phyloP scores from a whole-genome alignment of 2,888 invertebrate genomes.

The Cheilosia grossa region DNA sequence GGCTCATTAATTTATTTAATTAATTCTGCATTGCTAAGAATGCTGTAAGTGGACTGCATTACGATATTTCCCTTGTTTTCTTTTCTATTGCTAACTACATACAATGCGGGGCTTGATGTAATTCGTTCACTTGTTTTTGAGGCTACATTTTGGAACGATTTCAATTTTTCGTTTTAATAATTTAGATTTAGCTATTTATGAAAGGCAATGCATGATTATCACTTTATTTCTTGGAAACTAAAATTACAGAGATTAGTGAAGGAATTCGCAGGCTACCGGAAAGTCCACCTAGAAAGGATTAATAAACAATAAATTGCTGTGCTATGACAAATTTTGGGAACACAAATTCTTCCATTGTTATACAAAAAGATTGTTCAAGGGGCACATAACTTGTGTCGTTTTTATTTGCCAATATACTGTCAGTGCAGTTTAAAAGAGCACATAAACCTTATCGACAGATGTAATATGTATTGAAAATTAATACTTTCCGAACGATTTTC shows the following conservation, averaged over 20 bases:
- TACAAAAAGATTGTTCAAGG: too few species aligned
- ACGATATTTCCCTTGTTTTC: constrained; percentile 2
- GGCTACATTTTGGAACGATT: constrained; percentile 39
- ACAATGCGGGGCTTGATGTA: constrained; percentile 37
- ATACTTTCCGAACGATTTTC: too few species aligned
- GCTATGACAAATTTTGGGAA: too few species aligned
- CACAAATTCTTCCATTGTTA: too few species aligned
- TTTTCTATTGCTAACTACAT: constrained; percentile 39
- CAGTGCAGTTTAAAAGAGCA: too few species aligned
- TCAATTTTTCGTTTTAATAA: constrained; percentile 18
- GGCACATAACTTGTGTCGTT: too few species aligned
- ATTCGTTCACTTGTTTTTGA: constrained; percentile 14
- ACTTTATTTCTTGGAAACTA: background rate
- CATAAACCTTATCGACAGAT: too few species aligned
- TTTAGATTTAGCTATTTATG: background rate
- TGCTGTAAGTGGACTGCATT: constrained; percentile 42
- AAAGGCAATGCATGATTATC: background rate
- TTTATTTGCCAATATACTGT: too few species aligned
- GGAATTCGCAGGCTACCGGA: background rate
- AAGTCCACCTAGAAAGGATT: background rate
- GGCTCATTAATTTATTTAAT: constrained; percentile 72
- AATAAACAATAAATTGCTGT: too few species aligned
- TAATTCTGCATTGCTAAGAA: constrained; percentile 68
- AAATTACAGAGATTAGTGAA: background rate
- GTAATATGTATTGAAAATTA: too few species aligned